Evolutionary conservation across 2,888 invertebrate species (phyloP), one percentile per base, ranked within the genome.

Genomic region (Sceliomorpha sp.): DNA sequence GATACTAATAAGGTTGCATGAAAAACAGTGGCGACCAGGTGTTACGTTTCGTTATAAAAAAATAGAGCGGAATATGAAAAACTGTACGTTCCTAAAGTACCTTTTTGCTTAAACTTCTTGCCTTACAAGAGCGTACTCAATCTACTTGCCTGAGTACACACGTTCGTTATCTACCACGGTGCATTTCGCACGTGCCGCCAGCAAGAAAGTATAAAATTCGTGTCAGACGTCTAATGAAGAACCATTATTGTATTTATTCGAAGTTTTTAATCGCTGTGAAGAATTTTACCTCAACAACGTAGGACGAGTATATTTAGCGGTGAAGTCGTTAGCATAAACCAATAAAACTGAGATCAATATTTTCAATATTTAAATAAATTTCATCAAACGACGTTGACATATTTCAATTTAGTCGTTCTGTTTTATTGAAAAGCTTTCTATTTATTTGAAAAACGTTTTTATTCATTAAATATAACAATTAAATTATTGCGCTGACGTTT

Each of bases 81-180:
- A 34, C 45, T 10, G 50, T 27, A 14, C 24, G 42, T 37, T 50
- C 24, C 40, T 29, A 56, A 55, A 50, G 31, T 45, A 47, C 36
- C 51, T 66, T 62, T 51, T 58, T 45, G 32, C 17, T 12, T 36
- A 40, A 51, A 58, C 56, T 66, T 66, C 64, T 66, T 47, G 58
- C 45, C 64, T 37, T 20, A 13, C 50, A 13, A 50, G 48, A 64
- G 51, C 48, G 63, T 27, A 56, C 51, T 58, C 58, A 66, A 66
- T 66, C 64, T 51, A 58, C 51, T 66, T 47, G 64, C 45, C 32
- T 51, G 45, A 64, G 42, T 66, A 66, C 64, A 66, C 58, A 58
- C 56, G 56, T 50, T 58, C 56, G 50, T 64, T 64, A 64, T 58
- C 56, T 32, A 27, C 27, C 10, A 50, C 51, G 32, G 44, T 58